phyloP scores from a whole-genome alignment of 92 coral and sea anemone genomes.

The Diadumene lineata region DNA sequence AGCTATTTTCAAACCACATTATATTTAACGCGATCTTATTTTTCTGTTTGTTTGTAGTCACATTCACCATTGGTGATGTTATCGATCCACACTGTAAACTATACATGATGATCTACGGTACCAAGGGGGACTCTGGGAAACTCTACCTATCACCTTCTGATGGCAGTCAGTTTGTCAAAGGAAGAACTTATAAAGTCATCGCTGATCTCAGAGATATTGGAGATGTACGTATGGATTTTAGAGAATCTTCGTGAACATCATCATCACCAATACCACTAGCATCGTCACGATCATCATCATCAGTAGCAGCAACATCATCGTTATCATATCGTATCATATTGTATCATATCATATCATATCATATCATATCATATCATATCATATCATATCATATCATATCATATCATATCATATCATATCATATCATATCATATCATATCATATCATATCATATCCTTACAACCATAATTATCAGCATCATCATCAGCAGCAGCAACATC shows the following conservation, averaged over 20 bases:
- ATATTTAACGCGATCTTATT: too few species aligned
- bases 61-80: conserved; percentile 77
- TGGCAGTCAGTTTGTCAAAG: conserved; percentile 71
- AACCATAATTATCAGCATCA: not conserved
- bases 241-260: not conserved
- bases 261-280: not conserved
- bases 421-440: too few species aligned
- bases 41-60: conserved; percentile 30
- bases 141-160: conserved; percentile 79
- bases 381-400: too few species aligned
- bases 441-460: too few species aligned
- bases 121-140: conserved; percentile 73
- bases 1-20: too few species aligned
- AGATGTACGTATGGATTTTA: conserved; percentile 38
- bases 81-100: conserved; percentile 72
- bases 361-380: too few species aligned
- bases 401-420: too few species aligned
- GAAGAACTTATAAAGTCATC: conserved; percentile 66
- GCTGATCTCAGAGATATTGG: conserved; percentile 76
- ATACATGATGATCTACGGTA: conserved; percentile 74
- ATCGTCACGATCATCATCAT: not conserved
- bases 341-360: too few species aligned
- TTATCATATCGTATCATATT: not conserved
- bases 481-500: not conserved
- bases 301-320: not conserved